phyloP scores from a whole-genome alignment of 2,888 invertebrate genomes.

The Lysandra coridon region DNA sequence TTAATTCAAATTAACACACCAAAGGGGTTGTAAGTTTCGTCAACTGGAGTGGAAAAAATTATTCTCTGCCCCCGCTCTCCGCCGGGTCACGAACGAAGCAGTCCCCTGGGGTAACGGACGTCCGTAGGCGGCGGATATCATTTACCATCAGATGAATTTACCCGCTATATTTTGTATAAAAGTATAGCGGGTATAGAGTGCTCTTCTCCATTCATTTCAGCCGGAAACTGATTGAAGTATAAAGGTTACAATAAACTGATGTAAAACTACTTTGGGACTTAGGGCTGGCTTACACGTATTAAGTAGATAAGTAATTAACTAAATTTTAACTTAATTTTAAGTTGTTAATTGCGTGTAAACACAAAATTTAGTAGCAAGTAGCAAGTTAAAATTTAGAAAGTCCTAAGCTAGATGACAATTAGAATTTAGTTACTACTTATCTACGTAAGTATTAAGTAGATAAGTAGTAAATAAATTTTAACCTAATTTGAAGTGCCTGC shows the following conservation, averaged over 20 bases:
- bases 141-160: slow-evolving; percentile 22
- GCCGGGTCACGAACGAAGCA: not conserved
- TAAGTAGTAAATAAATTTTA: too few relatives aligned
- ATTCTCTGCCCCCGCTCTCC: not conserved
- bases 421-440: too few relatives aligned
- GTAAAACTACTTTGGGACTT: not conserved
- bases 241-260: not conserved
- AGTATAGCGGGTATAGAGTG: too few relatives aligned
- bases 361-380: too few relatives aligned
- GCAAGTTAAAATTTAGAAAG: too few relatives aligned
- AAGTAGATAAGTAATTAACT: too few relatives aligned
- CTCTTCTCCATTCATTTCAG: not conserved
- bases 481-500: too few relatives aligned
- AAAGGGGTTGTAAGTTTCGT: not conserved
- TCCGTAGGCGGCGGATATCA: slow-evolving; percentile 27
- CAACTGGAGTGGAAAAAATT: not conserved
- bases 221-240: slow-evolving; percentile 8
- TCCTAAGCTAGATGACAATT: too few relatives aligned
- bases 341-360: too few relatives aligned
- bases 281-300: too few relatives aligned
- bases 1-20: not conserved
- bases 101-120: slow-evolving; percentile 17
- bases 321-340: too few relatives aligned
- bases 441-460: too few relatives aligned
- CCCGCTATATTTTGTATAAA: slow-evolving; percentile 25